phyloP scores from a whole-genome alignment of 2,113 vertebrate species.

The Cricetomys ansorgei region DNA sequence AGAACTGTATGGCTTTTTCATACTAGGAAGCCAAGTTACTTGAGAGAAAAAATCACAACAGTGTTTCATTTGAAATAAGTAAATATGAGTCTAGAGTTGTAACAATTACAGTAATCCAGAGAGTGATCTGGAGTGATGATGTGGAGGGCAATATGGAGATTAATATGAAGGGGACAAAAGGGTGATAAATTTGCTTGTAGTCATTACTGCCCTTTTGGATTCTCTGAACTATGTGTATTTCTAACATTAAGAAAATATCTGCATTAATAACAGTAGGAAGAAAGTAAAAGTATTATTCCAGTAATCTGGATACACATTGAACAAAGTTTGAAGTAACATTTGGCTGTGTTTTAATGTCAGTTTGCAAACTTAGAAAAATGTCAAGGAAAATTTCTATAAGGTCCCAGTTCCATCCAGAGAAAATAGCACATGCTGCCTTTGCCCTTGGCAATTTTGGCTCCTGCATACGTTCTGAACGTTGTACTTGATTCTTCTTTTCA shows the following conservation, averaged over 20 bases:
- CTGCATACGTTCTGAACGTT: neutral
- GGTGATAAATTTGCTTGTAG: neutral
- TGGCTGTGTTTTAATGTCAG: constrained; percentile 47
- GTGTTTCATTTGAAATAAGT: neutral
- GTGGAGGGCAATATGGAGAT: too few relatives aligned
- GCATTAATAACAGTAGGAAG: constrained; percentile 27
- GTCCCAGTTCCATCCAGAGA: neutral
- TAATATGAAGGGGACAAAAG: neutral
- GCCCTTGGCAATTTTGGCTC: neutral
- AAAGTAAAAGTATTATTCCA: constrained; percentile 35
- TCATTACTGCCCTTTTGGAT: neutral
- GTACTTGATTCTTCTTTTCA: neutral
- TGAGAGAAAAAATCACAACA: neutral
- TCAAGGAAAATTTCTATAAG: constrained; percentile 33
- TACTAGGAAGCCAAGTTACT: neutral
- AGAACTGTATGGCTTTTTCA: constrained; percentile 24
- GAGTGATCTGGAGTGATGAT: too few relatives aligned
- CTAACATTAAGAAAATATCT: neutral
- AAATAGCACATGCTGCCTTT: constrained; percentile 19
- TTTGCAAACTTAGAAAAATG: constrained; percentile 32
- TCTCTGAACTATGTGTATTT: neutral
- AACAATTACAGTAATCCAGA: neutral
- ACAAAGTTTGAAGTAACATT: constrained; percentile 15
- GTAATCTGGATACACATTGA: constrained; percentile 34
- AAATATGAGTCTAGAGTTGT: neutral